These are phyloP conservation scores for Brachyhypopomus occidentalis DNA, from an alignment of 2,113 vertebrate species.

Conservation along the genomic window DNA sequence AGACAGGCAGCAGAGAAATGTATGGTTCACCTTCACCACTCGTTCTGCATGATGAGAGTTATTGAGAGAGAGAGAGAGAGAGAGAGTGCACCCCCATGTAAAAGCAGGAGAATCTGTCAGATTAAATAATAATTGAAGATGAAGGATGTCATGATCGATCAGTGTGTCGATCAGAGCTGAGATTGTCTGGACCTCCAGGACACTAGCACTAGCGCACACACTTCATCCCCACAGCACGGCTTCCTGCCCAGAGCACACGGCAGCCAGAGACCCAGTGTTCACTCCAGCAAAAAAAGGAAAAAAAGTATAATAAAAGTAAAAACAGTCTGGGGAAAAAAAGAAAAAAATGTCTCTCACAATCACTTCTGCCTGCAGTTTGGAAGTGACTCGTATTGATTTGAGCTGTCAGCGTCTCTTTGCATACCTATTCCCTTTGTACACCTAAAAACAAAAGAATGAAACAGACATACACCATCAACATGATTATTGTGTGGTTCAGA, in stretches of 20 bases:
- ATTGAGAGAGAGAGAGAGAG: background rate
- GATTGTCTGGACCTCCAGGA: background rate
- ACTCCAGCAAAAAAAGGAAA: background rate
- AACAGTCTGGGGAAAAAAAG: no score
- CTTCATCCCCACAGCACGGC: no score
- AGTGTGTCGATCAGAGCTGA: background rate
- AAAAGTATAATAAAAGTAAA: background rate
- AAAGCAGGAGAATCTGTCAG: background rate
- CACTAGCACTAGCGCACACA: no score
- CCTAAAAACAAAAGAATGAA: background rate
- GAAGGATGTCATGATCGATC: slow-evolving; percentile 11
- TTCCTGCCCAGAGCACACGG: background rate
- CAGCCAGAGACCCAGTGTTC: background rate
- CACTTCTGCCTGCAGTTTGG: background rate
- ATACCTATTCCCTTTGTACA: background rate
- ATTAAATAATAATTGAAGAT: slow-evolving; percentile 3
- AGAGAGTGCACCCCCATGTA: background rate
- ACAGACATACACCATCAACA: background rate
- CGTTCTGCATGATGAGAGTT: background rate
- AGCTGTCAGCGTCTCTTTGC: background rate
- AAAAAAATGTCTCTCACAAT: background rate
- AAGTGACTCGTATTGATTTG: background rate
- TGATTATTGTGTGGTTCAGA: background rate
- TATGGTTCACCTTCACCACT: background rate
- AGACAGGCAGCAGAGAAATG: background rate